A percentile compares a stretch with the other conserved stretches of the same genome.
Conservation (phyloP, 2,888 invertebrate genomes). For the Prenolepis imparis region DNA sequence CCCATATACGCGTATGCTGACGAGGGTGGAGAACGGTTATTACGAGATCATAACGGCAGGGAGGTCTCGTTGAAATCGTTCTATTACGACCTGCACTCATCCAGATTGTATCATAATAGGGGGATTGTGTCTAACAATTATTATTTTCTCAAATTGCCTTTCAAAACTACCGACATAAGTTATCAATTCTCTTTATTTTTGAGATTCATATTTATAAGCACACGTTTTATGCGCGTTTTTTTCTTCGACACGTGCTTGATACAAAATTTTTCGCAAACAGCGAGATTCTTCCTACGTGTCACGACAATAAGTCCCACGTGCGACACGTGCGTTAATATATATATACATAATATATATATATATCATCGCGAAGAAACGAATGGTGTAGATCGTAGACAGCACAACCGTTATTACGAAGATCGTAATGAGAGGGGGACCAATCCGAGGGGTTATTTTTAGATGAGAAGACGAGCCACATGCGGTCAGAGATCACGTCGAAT, state of each 20-base stretch:
- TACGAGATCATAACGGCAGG: constrained; percentile 67
- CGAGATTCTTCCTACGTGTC: constrained; percentile 25
- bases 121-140: constrained; percentile 24
- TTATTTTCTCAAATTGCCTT: constrained; percentile 26
- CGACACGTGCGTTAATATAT: constrained; percentile 23
- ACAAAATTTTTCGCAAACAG: background rate
- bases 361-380: constrained; percentile 33
- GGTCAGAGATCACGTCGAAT: constrained; percentile 80
- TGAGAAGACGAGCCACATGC: constrained; percentile 74
- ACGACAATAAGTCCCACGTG: constrained; percentile 46
- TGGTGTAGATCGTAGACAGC: constrained; percentile 57
- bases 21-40: constrained; percentile 60
- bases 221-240: background rate
- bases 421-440: constrained; percentile 79
- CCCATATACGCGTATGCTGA: constrained; percentile 55
- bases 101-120: constrained; percentile 26
- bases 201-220: background rate
- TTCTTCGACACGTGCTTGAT: background rate
- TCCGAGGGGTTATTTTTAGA: constrained; percentile 77
- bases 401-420: constrained; percentile 79
- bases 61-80: constrained; percentile 50
- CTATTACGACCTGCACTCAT: background rate
- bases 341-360: constrained; percentile 6
- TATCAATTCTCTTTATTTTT: background rate
- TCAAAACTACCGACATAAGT: background rate